Evolutionary conservation across 1,140 invertebrate species (phyloP).

Genomic region (Diorhabda sublineata): DNA sequence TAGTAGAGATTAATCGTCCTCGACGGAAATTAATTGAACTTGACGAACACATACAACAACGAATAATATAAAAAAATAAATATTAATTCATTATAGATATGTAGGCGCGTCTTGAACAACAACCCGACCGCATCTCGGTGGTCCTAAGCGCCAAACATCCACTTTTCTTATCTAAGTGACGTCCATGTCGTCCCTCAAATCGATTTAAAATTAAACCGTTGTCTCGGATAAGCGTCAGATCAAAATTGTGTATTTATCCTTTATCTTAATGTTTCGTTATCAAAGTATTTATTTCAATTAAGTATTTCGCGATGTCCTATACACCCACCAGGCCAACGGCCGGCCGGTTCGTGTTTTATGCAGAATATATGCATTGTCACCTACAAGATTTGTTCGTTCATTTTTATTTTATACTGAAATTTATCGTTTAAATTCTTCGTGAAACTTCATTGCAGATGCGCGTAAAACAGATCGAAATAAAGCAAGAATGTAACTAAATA

Average conservation of each 20-base stretch:
- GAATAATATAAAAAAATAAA: not conserved
- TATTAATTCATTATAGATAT: not conserved
- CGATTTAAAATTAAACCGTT: conserved; percentile 47
- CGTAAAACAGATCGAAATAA: too few relatives aligned
- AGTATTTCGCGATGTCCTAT: conserved; percentile 43
- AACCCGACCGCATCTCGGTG: not conserved
- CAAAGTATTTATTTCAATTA: conserved; percentile 46
- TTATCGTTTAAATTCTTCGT: too few relatives aligned
- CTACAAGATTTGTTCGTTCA: too few relatives aligned
- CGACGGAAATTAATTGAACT: not conserved
- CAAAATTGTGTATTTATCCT: conserved; percentile 39
- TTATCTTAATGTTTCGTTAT: conserved; percentile 45
- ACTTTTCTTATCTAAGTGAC: conserved; percentile 19
- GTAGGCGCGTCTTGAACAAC: too few relatives aligned
- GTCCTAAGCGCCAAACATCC: conserved; percentile 15
- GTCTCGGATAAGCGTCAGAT: conserved; percentile 38
- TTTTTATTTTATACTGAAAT: too few relatives aligned
- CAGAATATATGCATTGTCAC: too few relatives aligned
- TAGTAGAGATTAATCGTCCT: not conserved
- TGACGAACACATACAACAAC: not conserved
- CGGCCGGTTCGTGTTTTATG: too few relatives aligned
- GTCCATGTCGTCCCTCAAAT: conserved; percentile 39
- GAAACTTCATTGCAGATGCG: too few relatives aligned
- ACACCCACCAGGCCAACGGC: conserved; percentile 28
- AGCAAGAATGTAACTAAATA: too few relatives aligned